Evolutionary conservation across 2,888 invertebrate species (phyloP).

Genomic region (Troglohyphantes excavatus): DNA sequence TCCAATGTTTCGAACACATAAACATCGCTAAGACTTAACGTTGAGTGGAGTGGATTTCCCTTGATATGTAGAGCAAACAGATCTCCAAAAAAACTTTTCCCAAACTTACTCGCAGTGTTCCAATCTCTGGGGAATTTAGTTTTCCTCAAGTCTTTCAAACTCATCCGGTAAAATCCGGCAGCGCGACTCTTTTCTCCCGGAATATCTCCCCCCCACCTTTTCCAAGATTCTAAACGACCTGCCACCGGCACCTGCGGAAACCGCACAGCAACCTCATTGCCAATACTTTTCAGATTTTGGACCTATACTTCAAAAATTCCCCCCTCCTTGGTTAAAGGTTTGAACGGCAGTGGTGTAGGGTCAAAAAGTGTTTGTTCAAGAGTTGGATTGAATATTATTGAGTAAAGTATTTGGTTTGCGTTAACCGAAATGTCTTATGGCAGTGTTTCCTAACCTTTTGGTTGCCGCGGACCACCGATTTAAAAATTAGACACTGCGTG

Average conservation of each 20-base stretch:
- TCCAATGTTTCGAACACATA: no score
- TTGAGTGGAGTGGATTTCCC: no score
- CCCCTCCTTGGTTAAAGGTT: neutral
- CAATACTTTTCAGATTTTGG: slow-evolving; percentile 18
- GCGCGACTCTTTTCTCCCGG: slow-evolving; percentile 2
- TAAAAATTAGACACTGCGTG: no score
- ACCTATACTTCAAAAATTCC: neutral
- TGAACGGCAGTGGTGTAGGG: neutral
- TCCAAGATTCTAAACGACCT: slow-evolving; percentile 51
- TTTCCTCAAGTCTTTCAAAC: slow-evolving; percentile 2
- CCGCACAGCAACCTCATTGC: slow-evolving; percentile 14
- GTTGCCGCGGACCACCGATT: no score
- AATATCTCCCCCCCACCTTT: slow-evolving; percentile 17
- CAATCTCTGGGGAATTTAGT: neutral
- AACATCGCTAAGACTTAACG: no score
- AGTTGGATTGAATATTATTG: no score
- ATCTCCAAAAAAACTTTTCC: no score
- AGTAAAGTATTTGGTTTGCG: no score
- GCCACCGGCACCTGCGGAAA: slow-evolving; percentile 42
- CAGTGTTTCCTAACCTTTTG: no score
- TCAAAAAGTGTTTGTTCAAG: no score
- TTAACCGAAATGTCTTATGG: no score
- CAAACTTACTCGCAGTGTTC: neutral
- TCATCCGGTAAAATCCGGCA: neutral
- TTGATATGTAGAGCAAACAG: no score